Evolutionary conservation across 2,888 invertebrate species (phyloP).

Genomic region (Drosophila anomelani): DNA sequence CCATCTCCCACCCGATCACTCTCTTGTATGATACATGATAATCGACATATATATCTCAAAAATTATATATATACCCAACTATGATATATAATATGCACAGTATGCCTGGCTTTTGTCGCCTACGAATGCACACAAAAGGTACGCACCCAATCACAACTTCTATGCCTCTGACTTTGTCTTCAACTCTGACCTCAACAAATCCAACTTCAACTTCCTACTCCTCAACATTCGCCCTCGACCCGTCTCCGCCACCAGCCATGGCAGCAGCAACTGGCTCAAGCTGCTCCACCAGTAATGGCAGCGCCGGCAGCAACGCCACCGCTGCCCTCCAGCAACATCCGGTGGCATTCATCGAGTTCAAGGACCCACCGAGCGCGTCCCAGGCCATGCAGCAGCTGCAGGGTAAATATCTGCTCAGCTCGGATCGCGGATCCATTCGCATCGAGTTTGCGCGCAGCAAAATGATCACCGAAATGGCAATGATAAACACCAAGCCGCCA

Average conservation of each 20-base stretch:
- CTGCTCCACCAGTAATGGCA: conserved; percentile 51
- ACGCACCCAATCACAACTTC: conserved; percentile 84
- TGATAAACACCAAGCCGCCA: conserved; percentile 49
- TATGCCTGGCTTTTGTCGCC: conserved; percentile 99
- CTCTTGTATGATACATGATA: conserved; percentile 77
- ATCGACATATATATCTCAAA: conserved; percentile 59
- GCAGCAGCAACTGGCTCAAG: conserved; percentile 55
- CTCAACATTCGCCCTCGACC: conserved; percentile 42
- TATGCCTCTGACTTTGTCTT: conserved; percentile 82
- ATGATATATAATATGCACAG: conserved; percentile 86
- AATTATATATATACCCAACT: conserved; percentile 57
- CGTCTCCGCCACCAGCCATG: conserved; percentile 47
- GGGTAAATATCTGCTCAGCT: conserved; percentile 97
- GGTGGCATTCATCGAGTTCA: conserved; percentile 99
- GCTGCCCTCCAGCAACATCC: conserved; percentile 86
- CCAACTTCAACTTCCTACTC: conserved; percentile 78
- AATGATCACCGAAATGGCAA: conserved; percentile 91
- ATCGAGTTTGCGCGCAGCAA: conserved; percentile 99
- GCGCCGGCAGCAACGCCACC: conserved; percentile 44
- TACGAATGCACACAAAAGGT: conserved; percentile 96
- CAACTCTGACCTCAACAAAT: conserved; percentile 79
- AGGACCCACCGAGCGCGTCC: conserved; percentile 95
- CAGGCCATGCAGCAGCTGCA: conserved; percentile 97
- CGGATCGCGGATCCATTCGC: conserved; percentile 98
- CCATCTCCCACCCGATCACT: conserved; percentile 48